phyloP scores from a whole-genome alignment of 2,113 vertebrate species.

The Sceloporus tristichus region DNA sequence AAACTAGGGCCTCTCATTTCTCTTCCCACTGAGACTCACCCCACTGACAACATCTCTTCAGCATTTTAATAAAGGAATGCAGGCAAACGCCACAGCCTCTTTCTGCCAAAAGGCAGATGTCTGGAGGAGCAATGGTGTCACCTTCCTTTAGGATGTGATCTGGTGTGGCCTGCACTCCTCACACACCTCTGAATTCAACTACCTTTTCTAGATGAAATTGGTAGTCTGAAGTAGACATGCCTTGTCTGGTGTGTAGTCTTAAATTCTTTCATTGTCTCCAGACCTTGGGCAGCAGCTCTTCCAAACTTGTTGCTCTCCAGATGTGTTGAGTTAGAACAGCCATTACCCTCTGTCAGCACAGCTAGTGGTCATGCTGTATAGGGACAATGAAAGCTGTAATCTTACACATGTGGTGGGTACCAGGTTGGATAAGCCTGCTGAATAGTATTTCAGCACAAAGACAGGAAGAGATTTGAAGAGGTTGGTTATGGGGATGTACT shows the following conservation, averaged over 20 bases:
- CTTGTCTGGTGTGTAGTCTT: neutral
- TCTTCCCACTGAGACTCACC: too few relatives aligned
- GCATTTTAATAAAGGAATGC: too few relatives aligned
- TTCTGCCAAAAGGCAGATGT: too few relatives aligned
- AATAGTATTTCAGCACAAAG: neutral
- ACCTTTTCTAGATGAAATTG: neutral
- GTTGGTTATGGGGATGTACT: neutral
- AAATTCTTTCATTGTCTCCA: neutral
- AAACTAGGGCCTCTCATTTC: too few relatives aligned
- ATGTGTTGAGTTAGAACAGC: neutral
- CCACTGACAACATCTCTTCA: too few relatives aligned
- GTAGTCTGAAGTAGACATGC: neutral
- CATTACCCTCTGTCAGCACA: neutral
- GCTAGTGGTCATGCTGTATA: neutral
- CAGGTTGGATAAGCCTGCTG: neutral
- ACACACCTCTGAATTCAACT: too few relatives aligned
- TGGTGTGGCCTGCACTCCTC: too few relatives aligned
- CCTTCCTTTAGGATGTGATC: too few relatives aligned
- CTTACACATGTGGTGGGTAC: neutral
- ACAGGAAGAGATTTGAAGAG: neutral
- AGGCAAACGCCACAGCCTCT: too few relatives aligned
- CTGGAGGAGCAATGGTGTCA: too few relatives aligned
- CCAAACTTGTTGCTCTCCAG: neutral
- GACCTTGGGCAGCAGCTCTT: neutral
- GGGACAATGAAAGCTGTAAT: too few relatives aligned